A percentile compares a stretch with the other conserved stretches of the same genome.
phyloP scores from a whole-genome alignment of 30 jellyfish, hydroid and myxozoan species.

The Phacellophora camtschatica region DNA sequence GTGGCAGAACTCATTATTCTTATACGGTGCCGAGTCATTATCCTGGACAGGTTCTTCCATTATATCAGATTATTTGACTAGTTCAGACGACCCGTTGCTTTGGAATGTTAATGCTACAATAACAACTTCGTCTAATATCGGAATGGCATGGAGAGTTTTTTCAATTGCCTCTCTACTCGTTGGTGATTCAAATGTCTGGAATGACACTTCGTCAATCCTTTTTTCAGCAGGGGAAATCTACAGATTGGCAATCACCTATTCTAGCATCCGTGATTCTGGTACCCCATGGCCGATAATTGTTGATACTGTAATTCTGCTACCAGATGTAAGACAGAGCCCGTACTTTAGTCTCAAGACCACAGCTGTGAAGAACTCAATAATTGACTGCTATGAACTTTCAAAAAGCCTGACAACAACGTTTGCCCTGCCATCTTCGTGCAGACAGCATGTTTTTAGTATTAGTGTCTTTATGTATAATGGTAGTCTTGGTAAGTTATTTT shows the following conservation, averaged over 20 bases:
- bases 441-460: conserved; percentile 67
- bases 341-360: conserved; percentile 39
- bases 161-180: conserved; percentile 49
- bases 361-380: conserved; percentile 37
- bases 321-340: conserved; percentile 54
- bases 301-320: conserved; percentile 75
- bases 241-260: conserved; percentile 55
- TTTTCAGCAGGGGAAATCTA: conserved; percentile 44
- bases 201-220: conserved; percentile 28
- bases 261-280: conserved; percentile 55
- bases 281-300: conserved; percentile 88
- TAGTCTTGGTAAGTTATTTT: conserved; percentile 61
- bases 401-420: conserved; percentile 40
- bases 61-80: conserved; percentile 10
- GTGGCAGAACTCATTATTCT: conserved; percentile 70
- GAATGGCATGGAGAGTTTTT: not conserved
- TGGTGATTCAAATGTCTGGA: conserved; percentile 72
- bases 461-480: conserved; percentile 72
- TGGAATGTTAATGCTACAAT: conserved; percentile 57
- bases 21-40: conserved; percentile 70
- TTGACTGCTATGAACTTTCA: conserved; percentile 46
- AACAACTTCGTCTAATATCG: not conserved
- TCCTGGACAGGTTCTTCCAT: conserved; percentile 78
- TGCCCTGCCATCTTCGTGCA: conserved; percentile 56
- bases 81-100: conserved; percentile 63